A percentile compares a stretch with the other conserved stretches of the same genome.
Conservation (phyloP, 2,113 vertebrate species). For the Marmota monax region DNA sequence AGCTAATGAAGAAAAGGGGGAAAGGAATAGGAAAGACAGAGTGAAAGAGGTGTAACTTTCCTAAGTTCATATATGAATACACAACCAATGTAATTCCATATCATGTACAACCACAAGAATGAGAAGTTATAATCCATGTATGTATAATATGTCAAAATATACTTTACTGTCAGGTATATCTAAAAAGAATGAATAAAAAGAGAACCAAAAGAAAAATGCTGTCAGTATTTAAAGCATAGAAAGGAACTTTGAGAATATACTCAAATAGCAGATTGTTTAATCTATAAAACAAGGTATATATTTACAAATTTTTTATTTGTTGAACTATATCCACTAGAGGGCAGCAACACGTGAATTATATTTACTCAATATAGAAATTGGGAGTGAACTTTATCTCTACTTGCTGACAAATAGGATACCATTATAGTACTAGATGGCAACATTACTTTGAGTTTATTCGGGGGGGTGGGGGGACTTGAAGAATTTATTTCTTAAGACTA, state of each 20-base stretch:
- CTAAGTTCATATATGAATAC: too few species aligned
- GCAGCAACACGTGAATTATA: constrained; percentile 68
- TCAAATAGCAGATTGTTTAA: background rate
- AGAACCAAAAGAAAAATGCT: background rate
- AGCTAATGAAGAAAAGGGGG: too few species aligned
- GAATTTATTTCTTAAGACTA: constrained; percentile 13
- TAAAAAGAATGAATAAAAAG: too few species aligned
- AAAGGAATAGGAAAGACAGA: too few species aligned
- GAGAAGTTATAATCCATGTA: too few species aligned
- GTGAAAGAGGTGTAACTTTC: too few species aligned
- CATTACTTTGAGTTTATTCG: background rate
- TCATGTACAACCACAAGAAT: too few species aligned
- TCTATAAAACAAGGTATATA: background rate
- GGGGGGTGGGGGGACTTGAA: background rate
- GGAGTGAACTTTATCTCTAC: background rate
- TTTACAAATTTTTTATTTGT: constrained; percentile 2
- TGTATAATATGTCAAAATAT: too few species aligned
- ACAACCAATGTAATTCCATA: too few species aligned
- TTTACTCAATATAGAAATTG: constrained; percentile 8
- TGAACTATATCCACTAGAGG: constrained; percentile 71
- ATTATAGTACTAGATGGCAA: background rate
- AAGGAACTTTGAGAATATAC: constrained; percentile 12
- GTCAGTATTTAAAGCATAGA: constrained; percentile 16
- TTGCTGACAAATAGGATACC: background rate
- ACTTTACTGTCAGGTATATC: too few species aligned